phyloP scores from a whole-genome alignment of 2,797 vertebrate species.

The Sebastes steindachneri region DNA sequence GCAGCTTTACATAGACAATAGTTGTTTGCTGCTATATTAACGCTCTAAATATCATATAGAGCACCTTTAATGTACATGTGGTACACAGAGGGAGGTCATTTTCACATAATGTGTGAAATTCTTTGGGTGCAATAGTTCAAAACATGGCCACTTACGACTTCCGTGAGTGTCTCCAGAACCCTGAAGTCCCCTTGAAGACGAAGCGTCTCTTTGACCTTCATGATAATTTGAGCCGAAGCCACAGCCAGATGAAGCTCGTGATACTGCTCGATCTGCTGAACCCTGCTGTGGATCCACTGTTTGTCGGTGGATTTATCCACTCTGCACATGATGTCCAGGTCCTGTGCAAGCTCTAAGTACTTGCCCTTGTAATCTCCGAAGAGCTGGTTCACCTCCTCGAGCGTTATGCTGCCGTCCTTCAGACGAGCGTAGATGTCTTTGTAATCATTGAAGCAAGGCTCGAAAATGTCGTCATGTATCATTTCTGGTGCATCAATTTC shows the following conservation, averaged over 20 bases:
- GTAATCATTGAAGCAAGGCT: slow-evolving; percentile 76
- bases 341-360: slow-evolving; percentile 78
- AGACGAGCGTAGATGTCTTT: slow-evolving; percentile 73
- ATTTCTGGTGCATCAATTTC: slow-evolving; percentile 38
- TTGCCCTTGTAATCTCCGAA: slow-evolving; percentile 83
- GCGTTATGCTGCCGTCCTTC: slow-evolving; percentile 83
- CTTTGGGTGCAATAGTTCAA: background rate
- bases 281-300: slow-evolving; percentile 84
- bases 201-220: slow-evolving; percentile 83
- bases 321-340: slow-evolving; percentile 82
- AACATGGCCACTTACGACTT: slow-evolving; percentile 82
- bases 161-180: slow-evolving; percentile 83
- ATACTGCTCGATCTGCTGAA: slow-evolving; percentile 91
- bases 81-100: accelerated
- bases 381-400: slow-evolving; percentile 81
- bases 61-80: background rate
- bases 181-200: slow-evolving; percentile 89
- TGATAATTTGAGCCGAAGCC: slow-evolving; percentile 86
- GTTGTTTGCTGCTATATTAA: no score
- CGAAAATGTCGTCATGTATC: slow-evolving; percentile 64
- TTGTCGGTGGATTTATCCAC: slow-evolving; percentile 40
- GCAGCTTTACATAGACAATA: no score
- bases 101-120: background rate
- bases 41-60: no score
- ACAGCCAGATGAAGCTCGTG: slow-evolving; percentile 90